Base-by-base conservation (phyloP, 2,113 vertebrate genomes). In the Elachura formosa region DNA sequence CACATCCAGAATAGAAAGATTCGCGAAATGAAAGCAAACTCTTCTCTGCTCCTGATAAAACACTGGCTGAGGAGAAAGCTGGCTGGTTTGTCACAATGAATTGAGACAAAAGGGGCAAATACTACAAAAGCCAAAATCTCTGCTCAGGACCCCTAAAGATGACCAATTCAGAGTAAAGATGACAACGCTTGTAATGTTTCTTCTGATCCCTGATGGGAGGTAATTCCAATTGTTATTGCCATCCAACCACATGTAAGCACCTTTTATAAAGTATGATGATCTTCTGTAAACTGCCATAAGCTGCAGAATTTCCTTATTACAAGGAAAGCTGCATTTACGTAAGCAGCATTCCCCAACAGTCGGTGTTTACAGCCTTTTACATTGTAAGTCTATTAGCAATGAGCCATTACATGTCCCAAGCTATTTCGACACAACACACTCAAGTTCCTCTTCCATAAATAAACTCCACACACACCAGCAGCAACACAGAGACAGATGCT, bases 201-300 rank as follows among this genome's bases (percentile, higher is more conserved):
- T 74, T 93, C 68, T 68, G 92, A 90, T 62, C 43, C 6, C 55
- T 67, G 72, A 75, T 40, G 64, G 43, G 51, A 83, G 85, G 80
- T 84, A 94, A 94, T 90, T 92, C 92, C 72, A 71, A 31, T n/a
- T 63, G 83, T 89, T 95, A 94, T 52, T 95, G 80, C 56, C 55
- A 62, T 56, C 40, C 20, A 76, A 34, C 31, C n/a, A 78, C 49
- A 21, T 1, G 11, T 16, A 77, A 90, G 36, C 24, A 67, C 33
- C 52, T 38, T 20, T 34, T 48, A 74, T 9, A 46, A 76, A 66
- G 51, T 18, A 55, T 5, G 29, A 77, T 29, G 49, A 74, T 45
- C 56, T 46, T 49, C 71, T 81, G n/a, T 46, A 90, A 90, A 66
- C 63, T 55, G 80, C 92, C 75, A 52, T 1, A 2, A 92, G 56